Evolutionary conservation across 2,113 vertebrate species (phyloP), one percentile per base, ranked within the genome.

Genomic region (Hymenochirus boettgeri): DNA sequence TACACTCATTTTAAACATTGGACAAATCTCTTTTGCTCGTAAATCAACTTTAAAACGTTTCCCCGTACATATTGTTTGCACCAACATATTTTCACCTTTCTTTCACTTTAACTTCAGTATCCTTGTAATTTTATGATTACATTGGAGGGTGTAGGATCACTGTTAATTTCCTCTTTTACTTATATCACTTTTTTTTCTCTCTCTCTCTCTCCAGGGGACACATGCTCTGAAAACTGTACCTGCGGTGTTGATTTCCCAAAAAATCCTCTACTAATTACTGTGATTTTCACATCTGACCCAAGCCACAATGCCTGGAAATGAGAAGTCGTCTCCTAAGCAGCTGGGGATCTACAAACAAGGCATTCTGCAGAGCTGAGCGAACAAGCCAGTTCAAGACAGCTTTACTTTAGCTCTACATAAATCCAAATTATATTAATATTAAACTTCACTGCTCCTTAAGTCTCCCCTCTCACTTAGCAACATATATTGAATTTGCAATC

Each of bases 141-240:
- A 66, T 73, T 73, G 76, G 79, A 79, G 65, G 59, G 74, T 71
- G 70, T 71, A 79, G 75, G 74, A 82, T 77, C 83, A 78, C 72
- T 76, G 76, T 81, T 79, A 81, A 83, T 83, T 82, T 83, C 81
- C 80, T 83, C 75, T 66, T 80, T 73, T 72, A 74, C 79, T 69
- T 69, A 67, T 60, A 52, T 69, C 65, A 53, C 56, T 66, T 66
- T 29, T 54, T 47, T 58, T 51, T 48, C 46, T 24, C 65, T 48
- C 47, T 22, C 19, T 51, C 70, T 65, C 35, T 73, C 79, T 76
- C 55, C 74, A 74, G 78, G 75, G 76, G 76, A 73, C 70, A 80
- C 73, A 71, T 83, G 72, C 62, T 75, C 77, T 75, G 69, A 83
- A 79, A 79, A 75, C 77, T 72, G 72, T 73, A 73, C 77, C 62